Evolutionary conservation across 2,888 invertebrate species (phyloP), one percentile per base, ranked within the genome.

Genomic region (Chymomyza caudatula): DNA sequence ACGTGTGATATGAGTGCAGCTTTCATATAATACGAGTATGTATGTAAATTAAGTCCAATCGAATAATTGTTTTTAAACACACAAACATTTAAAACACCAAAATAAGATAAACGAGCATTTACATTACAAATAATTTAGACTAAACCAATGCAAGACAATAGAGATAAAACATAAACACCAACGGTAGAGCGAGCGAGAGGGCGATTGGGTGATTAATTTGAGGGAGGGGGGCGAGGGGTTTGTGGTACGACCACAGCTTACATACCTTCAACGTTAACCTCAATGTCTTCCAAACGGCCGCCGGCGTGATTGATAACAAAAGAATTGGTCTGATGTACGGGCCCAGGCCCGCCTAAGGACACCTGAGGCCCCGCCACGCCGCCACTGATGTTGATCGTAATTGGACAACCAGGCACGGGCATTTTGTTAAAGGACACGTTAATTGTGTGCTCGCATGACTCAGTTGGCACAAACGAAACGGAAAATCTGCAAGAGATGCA

Each of bases 341-440:
- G 94, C 61, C 94, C 94, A 0, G 94, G 94, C 3, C 94, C 94
- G 1, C 94, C 94, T 54, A 94, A 91, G 0, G 94, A 94, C 3
- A 94, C 94, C 71, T 94, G 93, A 0, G 94, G 94, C 15, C 94
- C 94, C 15, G 92, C 91, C 62, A 90, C 90, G 53, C 94, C 94
- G 62, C 92, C 92, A 63, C 92, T 92, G 43, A 98, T 95, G 85
- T 94, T 93, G 47, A 97, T 96, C 74, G 95, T 93, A 74, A 98
- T 95, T n/a, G 98, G 98, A 89, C 97, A 97, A 68, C 97, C 97
- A 60, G 94, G 94, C 20, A 96, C 94, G 56, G 94, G 92, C 92
- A 92, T 93, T 92, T 98, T 97, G 91, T 99, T 99, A 91, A 99
- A 99, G 67, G 97, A 97, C 70, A 99, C 98, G 92, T 97, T 97